Conservation (phyloP, 2,888 invertebrate genomes). For the Ecliptopera silaceata region DNA sequence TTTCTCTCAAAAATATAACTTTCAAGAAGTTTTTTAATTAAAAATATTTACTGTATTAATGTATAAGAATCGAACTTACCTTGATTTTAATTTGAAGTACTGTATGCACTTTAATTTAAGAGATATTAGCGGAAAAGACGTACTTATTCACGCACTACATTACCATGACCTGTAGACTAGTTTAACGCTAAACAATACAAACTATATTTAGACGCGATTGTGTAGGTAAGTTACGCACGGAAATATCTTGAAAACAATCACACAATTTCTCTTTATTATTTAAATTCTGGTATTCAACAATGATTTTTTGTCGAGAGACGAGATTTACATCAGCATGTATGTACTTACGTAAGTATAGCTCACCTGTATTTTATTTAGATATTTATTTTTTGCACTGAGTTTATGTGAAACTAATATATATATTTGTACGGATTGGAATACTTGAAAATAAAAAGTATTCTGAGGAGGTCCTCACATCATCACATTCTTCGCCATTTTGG, state of each 20-base stretch:
- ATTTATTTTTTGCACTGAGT: constrained; percentile 5
- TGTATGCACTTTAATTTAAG: neutral
- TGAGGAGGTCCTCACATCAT: constrained; percentile 41
- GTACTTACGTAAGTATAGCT: constrained; percentile 16
- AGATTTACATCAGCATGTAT: constrained; percentile 27
- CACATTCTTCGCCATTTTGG: constrained; percentile 68
- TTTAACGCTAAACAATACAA: constrained; percentile 34
- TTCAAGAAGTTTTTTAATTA: neutral
- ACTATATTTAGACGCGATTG: constrained; percentile 35
- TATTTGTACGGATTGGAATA: constrained; percentile 11
- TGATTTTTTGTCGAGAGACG: constrained; percentile 32
- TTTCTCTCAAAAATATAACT: constrained; percentile 10
- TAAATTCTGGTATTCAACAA: constrained; percentile 46
- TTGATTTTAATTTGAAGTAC: neutral
- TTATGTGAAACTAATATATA: neutral
- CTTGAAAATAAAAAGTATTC: constrained; percentile 40
- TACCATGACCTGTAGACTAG: constrained; percentile 26
- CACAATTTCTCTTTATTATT: constrained; percentile 52
- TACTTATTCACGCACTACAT: constrained; percentile 2
- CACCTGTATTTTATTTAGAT: constrained; percentile 23
- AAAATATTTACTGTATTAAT: neutral
- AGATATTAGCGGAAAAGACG: constrained; percentile 2
- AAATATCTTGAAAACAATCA: constrained; percentile 43
- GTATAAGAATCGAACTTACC: neutral
- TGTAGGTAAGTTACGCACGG: constrained; percentile 30